phyloP scores from a whole-genome alignment of 1,140 invertebrate genomes.

The Caenorhabditis tropicalis region DNA sequence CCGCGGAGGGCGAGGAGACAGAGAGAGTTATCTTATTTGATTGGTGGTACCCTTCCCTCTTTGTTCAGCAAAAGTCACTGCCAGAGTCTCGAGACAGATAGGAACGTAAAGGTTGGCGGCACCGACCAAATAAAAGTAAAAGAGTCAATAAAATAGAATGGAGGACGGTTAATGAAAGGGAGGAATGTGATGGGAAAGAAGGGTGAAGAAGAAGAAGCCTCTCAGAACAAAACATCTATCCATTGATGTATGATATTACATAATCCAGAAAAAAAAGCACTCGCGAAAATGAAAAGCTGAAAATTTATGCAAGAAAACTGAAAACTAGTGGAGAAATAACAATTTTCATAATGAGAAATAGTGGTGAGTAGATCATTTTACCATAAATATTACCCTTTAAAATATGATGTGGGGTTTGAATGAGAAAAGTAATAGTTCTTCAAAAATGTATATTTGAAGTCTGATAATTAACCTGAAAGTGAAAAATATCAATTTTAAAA shows the following conservation, averaged over 20 bases:
- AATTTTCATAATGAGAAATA: not conserved
- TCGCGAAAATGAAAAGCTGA: not conserved
- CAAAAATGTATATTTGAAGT: too few relatives aligned
- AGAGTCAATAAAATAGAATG: conserved; percentile 40
- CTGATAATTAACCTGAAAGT: too few relatives aligned
- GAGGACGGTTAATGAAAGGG: conserved; percentile 20
- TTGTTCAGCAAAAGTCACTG: conserved; percentile 17
- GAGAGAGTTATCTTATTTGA: conserved; percentile 34
- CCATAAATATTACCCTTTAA: too few relatives aligned
- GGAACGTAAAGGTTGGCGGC: not conserved
- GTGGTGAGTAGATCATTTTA: too few relatives aligned
- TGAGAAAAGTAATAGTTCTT: too few relatives aligned
- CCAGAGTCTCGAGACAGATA: not conserved
- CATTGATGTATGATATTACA: not conserved
- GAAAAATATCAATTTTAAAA: too few relatives aligned
- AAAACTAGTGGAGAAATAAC: not conserved
- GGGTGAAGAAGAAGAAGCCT: not conserved
- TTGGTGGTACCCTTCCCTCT: conserved; percentile 25
- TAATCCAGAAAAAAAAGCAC: not conserved
- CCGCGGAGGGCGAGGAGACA: too few relatives aligned
- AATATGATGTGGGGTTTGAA: too few relatives aligned
- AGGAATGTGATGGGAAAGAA: not conserved
- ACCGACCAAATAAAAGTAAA: conserved; percentile 32
- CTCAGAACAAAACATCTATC: not conserved
- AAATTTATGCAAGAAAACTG: not conserved